Evolutionary conservation across 2,113 vertebrate genomes (phyloP).

Genomic region (Seriola rivoliana): DNA sequence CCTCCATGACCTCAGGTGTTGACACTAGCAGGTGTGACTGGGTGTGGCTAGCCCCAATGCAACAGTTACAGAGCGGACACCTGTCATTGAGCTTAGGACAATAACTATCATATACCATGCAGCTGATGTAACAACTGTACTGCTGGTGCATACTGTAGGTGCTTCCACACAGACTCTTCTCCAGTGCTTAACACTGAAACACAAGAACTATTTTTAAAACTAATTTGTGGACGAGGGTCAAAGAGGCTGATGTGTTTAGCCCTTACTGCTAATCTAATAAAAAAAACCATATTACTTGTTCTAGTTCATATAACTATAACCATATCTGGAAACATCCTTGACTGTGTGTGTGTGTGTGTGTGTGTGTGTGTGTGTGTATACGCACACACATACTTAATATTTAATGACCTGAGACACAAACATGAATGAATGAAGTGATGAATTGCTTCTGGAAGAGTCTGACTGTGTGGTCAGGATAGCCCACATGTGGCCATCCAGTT

Average conservation of each 20-base stretch:
- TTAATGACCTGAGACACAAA: conserved; percentile 68
- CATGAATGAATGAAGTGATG: conserved; percentile 55
- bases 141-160: not conserved
- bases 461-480: conserved; percentile 57
- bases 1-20: conserved; percentile 70
- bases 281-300: conserved; percentile 36
- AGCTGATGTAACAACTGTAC: conserved; percentile 37
- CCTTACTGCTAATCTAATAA: conserved; percentile 47
- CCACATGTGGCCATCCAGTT: conserved; percentile 54
- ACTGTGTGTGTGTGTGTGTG: not conserved
- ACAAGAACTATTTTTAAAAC: conserved; percentile 42
- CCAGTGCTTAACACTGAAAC: not conserved
- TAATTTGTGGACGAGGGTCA: conserved; percentile 24
- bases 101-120: conserved; percentile 45
- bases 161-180: not conserved
- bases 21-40: conserved; percentile 76
- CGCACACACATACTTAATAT: conserved; percentile 42
- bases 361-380: not conserved
- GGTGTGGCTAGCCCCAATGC: conserved; percentile 43
- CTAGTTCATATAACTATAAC: conserved; percentile 52
- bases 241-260: conserved; percentile 35
- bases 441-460: conserved; percentile 53
- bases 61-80: conserved; percentile 63
- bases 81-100: conserved; percentile 60
- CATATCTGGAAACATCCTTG: conserved; percentile 50